Conservation (phyloP, 2,797 vertebrate species). For the Serranus cabrilla region DNA sequence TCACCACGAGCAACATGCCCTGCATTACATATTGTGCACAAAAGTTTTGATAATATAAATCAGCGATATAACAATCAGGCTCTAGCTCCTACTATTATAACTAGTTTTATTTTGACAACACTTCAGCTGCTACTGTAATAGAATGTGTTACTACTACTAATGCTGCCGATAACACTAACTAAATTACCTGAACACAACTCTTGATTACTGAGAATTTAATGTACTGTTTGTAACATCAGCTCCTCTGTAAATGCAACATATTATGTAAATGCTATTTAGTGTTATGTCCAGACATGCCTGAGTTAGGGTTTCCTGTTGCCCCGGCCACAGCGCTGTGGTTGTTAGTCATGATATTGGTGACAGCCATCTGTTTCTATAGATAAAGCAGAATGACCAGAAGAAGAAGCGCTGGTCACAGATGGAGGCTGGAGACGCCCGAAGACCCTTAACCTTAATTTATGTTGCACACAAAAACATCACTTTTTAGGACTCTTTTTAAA, state of each 20-base stretch:
- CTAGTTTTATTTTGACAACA: too few relatives aligned
- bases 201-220: not conserved
- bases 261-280: too few relatives aligned
- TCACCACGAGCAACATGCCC: too few relatives aligned
- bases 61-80: too few relatives aligned
- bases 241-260: not conserved
- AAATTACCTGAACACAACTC: not conserved
- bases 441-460: not conserved
- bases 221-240: not conserved
- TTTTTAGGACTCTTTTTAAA: not conserved
- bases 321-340: not conserved
- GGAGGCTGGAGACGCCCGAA: not conserved
- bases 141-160: not conserved
- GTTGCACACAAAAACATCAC: not conserved
- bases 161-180: not conserved
- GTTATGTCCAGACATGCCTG: not conserved
- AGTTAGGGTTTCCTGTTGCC: not conserved
- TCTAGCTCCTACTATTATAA: too few relatives aligned
- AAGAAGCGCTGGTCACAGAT: not conserved
- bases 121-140: too few relatives aligned
- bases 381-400: conserved; percentile 24
- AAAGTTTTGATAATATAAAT: too few relatives aligned
- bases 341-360: not conserved
- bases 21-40: too few relatives aligned
- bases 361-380: conserved; percentile 47